Evolutionary conservation across 2,888 invertebrate species (phyloP).

Genomic region (Ceraclea dissimilis): DNA sequence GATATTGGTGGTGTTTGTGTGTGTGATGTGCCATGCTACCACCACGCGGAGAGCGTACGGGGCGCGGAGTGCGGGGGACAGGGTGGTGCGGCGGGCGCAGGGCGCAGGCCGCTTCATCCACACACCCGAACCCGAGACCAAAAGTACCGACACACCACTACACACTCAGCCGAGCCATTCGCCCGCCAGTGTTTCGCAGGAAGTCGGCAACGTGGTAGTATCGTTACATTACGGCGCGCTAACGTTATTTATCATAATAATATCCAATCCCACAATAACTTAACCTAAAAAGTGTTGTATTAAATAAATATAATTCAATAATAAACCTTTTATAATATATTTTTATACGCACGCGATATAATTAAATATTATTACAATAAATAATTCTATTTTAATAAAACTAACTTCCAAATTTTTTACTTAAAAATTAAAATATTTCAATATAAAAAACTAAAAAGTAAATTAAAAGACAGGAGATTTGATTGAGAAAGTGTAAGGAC

Average conservation of each 20-base stretch:
- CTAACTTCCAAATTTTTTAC: not conserved
- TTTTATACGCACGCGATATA: not conserved
- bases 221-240: not conserved
- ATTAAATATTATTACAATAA: too few relatives aligned
- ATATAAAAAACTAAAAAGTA: too few relatives aligned
- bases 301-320: not conserved
- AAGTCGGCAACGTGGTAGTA: constrained; percentile 27
- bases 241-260: not conserved
- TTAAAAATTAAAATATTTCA: not conserved
- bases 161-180: constrained; percentile 4
- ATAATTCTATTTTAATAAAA: not conserved
- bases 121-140: too few relatives aligned
- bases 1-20: not conserved
- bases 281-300: not conserved
- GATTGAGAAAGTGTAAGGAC: too few relatives aligned
- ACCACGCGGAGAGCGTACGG: too few relatives aligned
- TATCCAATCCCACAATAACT: not conserved
- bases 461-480: too few relatives aligned
- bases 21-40: constrained; percentile 24
- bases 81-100: constrained; percentile 27
- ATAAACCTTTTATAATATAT: not conserved
- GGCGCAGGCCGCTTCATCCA: too few relatives aligned
- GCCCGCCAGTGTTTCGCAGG: constrained; percentile 35
- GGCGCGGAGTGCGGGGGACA: constrained; percentile 28
- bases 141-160: constrained; percentile 1